Conservation (phyloP, 2,113 vertebrate genomes). For the Semicossyphus pulcher region DNA sequence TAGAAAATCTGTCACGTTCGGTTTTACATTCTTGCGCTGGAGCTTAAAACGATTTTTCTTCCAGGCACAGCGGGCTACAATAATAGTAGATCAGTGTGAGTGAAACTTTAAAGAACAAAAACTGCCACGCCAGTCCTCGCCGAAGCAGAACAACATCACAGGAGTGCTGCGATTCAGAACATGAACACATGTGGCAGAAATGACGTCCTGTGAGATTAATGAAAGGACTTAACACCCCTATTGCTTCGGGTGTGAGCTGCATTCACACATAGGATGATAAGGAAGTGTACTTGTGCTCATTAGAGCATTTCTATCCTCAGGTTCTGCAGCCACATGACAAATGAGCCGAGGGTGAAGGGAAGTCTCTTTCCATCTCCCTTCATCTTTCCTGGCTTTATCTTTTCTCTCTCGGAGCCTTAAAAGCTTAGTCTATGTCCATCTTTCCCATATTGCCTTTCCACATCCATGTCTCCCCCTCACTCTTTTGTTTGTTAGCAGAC, state of each 20-base stretch:
- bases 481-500: slow-evolving; percentile 26
- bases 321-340: slow-evolving; percentile 47
- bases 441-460: slow-evolving; percentile 32
- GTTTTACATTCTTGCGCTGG: slow-evolving; percentile 37
- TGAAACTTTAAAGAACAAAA: not conserved
- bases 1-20: slow-evolving; percentile 21
- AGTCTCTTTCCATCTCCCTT: slow-evolving; percentile 45
- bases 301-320: slow-evolving; percentile 44
- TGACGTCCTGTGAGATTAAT: slow-evolving; percentile 44
- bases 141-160: slow-evolving; percentile 9
- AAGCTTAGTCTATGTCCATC: slow-evolving; percentile 23
- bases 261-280: slow-evolving; percentile 9
- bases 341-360: slow-evolving; percentile 41
- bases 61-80: not conserved
- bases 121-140: not conserved
- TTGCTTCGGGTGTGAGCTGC: slow-evolving; percentile 7
- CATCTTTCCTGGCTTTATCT: slow-evolving; percentile 45
- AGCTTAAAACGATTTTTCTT: slow-evolving; percentile 30
- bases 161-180: not conserved
- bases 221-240: not conserved
- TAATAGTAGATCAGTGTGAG: slow-evolving; percentile 12
- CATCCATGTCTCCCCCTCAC: not conserved
- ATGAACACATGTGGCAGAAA: slow-evolving; percentile 20
- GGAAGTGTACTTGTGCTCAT: slow-evolving; percentile 47
- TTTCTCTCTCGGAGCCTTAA: slow-evolving; percentile 18